A percentile compares a stretch with the other conserved stretches of the same genome.
These are phyloP conservation scores for Denticeps clupeoides DNA, from an alignment of 2,797 vertebrate genomes.

Conservation along the genomic window DNA sequence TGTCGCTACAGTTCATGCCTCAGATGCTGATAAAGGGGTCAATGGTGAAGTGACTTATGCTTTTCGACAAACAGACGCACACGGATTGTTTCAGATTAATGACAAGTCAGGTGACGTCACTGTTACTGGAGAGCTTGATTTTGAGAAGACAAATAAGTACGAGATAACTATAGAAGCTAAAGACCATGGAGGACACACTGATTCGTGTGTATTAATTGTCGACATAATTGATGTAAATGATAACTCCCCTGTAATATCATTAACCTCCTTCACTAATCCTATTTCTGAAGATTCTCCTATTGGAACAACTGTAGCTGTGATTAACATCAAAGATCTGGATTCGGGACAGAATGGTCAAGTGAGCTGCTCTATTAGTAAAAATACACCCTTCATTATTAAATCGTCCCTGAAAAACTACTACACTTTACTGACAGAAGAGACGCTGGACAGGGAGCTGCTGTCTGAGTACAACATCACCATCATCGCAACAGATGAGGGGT, in stretches of 20 bases:
- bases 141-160: constrained; percentile 12
- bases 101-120: constrained; percentile 17
- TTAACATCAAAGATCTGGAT: constrained; percentile 36
- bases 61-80: background rate
- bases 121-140: constrained; percentile 8
- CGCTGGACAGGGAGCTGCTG: constrained; percentile 19
- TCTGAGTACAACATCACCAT: constrained; percentile 18
- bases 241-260: constrained; percentile 32
- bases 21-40: constrained; percentile 2
- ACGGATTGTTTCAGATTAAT: constrained; percentile 37
- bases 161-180: constrained; percentile 11
- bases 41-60: background rate
- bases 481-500: constrained; percentile 2
- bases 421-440: constrained; percentile 12
- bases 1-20: constrained; percentile 8
- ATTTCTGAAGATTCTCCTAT: constrained; percentile 24
- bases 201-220: constrained; percentile 37
- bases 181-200: constrained; percentile 33
- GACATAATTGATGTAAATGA: constrained; percentile 42
- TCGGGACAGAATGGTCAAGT: constrained; percentile 17
- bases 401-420: constrained; percentile 14
- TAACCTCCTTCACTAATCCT: constrained; percentile 29
- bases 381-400: constrained; percentile 13
- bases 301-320: constrained; percentile 27
- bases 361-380: constrained; percentile 5